These are phyloP conservation scores for Cheilosia grossa DNA, from an alignment of 2,888 invertebrate genomes.

Conservation along the genomic window DNA sequence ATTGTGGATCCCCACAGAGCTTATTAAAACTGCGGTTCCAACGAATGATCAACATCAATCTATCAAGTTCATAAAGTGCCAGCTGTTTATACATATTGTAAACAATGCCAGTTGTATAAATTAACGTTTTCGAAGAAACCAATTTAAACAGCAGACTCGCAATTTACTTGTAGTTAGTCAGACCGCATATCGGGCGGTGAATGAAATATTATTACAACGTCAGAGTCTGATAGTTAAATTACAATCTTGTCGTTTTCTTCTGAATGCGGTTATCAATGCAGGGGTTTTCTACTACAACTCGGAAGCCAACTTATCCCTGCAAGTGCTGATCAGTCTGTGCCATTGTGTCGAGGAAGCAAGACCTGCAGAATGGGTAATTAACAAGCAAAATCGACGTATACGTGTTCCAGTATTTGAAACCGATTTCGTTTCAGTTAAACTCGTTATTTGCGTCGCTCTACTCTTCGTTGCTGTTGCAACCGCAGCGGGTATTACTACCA, in stretches of 20 bases:
- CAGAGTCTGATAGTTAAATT: no score
- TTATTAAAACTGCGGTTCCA: no score
- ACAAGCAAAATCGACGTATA: no score
- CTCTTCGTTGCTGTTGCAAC: conserved; percentile 32
- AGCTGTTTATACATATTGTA: background rate
- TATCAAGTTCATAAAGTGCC: no score
- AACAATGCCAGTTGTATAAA: background rate
- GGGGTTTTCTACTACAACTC: no score
- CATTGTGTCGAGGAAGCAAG: conserved; percentile 36
- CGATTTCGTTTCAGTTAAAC: conserved; percentile 46
- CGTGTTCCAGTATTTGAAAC: background rate
- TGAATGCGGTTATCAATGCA: no score
- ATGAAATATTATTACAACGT: no score
- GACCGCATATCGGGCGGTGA: no score
- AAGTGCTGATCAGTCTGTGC: conserved; percentile 40
- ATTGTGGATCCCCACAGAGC: no score
- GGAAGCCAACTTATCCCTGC: background rate
- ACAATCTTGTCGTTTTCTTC: background rate
- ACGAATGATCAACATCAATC: no score
- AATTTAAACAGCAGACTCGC: background rate
- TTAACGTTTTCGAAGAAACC: background rate
- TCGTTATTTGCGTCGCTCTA: conserved; percentile 30
- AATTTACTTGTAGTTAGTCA: no score
- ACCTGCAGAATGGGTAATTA: conserved; percentile 54
- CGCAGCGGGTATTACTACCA: conserved; percentile 24